phyloP scores from a whole-genome alignment of 2,797 vertebrate genomes.

The Eospalax fontanierii region DNA sequence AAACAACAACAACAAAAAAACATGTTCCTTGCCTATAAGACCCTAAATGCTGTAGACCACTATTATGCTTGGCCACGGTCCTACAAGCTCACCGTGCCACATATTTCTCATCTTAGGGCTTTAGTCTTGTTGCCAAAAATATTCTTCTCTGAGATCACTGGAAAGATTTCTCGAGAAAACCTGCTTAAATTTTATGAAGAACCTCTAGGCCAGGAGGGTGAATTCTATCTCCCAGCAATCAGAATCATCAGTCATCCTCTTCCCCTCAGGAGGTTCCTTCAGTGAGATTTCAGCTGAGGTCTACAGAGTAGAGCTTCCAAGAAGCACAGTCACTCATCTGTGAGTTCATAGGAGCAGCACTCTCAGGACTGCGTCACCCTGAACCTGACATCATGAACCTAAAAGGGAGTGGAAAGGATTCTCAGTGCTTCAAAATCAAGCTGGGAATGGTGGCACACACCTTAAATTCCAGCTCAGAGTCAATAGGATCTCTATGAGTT shows the following conservation, averaged over 20 bases:
- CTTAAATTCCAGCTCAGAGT: too few relatives aligned
- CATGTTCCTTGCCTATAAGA: neutral
- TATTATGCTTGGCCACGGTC: neutral
- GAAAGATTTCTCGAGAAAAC: conserved; percentile 7
- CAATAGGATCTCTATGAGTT: too few relatives aligned
- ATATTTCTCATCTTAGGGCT: neutral
- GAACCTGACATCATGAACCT: too few relatives aligned
- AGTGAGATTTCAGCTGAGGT: neutral
- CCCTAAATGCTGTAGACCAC: neutral
- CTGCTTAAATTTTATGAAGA: neutral
- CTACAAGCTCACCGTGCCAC: neutral
- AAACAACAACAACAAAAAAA: neutral
- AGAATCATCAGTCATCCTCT: neutral
- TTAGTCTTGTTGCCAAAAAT: neutral
- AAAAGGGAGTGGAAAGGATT: conserved; percentile 78
- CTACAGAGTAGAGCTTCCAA: neutral
- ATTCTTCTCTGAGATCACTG: neutral
- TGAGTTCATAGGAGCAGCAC: too few relatives aligned
- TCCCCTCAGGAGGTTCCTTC: neutral
- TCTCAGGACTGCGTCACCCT: too few relatives aligned
- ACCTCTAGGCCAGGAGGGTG: conserved; percentile 77
- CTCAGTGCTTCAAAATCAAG: neutral
- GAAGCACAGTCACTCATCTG: too few relatives aligned
- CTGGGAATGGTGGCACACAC: too few relatives aligned
- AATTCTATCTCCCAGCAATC: neutral